Base-by-base conservation (phyloP, 2,797 vertebrate species). In the Falco naumanni region DNA sequence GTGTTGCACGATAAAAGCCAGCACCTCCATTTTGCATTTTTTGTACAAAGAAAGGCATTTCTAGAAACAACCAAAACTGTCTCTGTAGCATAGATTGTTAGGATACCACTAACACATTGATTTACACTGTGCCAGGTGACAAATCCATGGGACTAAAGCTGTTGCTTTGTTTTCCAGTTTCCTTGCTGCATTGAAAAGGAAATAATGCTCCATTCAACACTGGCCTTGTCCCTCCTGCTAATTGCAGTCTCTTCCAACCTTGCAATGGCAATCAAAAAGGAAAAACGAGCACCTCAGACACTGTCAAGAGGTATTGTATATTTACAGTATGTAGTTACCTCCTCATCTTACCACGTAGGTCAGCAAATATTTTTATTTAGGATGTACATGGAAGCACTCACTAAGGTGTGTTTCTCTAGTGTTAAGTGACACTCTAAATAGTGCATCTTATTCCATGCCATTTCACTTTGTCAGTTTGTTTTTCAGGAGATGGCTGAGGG, bases 241-340 rank as follows among this genome's bases (percentile, higher is more conserved):
- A 54, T 97, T 72, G 90, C 94, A 5, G 85, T 97, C 76, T 96
- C 97, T 89, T 97, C 97, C 75, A 98, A 98, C 86, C 93, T 98
- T 48, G 97, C 97, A 3, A 95, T 97, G 84, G 97, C 97, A 72
- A 96, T 98, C 80, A 97, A 95, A 77, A 98, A 98, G 90, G 97
- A 97, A 87, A 98, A 96, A 65, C 95, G 84, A 92, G 71, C 75
- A 59, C 98, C 97, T 59, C 98, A 98, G 93, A 98, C 97, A 10
- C 92, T 98, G 28, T 98, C 98, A 48, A 97, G 98, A 98, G 98
- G 98, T 98, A 96, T 6, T 54, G 47, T 84, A 16, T 54, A 68
- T 48, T 89, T 47, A n/a, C 33, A 80, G 65, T 41, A 34, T 43
- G 48, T 86, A 81, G 39, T 74, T 80, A 85, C 31, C 13, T 84